Conservation (phyloP, 2,888 invertebrate species). For the Dynastes hyllus region DNA sequence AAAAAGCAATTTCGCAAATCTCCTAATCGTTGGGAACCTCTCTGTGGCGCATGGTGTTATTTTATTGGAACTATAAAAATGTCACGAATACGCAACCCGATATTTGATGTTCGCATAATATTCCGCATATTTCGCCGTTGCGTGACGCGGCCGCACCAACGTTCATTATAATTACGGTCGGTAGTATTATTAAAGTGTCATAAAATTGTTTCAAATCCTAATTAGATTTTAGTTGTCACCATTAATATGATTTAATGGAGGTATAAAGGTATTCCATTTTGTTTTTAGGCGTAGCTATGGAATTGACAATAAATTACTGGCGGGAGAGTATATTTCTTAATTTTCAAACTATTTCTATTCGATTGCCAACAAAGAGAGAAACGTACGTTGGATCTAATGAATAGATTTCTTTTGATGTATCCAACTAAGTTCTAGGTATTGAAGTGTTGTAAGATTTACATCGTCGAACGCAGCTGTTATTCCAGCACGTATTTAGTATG, state of each 20-base stretch:
- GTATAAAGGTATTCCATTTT: background rate
- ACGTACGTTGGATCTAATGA: too few relatives aligned
- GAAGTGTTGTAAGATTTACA: too few relatives aligned
- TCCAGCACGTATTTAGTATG: too few relatives aligned
- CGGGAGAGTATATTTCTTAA: background rate
- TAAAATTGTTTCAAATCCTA: constrained; percentile 42
- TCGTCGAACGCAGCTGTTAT: too few relatives aligned
- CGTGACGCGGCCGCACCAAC: constrained; percentile 20
- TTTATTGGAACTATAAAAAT: constrained; percentile 2
- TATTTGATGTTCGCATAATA: constrained; percentile 2
- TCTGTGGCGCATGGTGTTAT: background rate
- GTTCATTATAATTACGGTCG: constrained; percentile 27
- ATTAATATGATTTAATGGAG: constrained; percentile 34
- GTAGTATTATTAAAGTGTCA: constrained; percentile 35
- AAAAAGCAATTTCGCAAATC: too few relatives aligned
- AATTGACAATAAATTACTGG: background rate
- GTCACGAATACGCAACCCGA: background rate
- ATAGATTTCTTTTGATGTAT: too few relatives aligned
- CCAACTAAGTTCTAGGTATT: too few relatives aligned
- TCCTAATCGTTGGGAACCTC: too few relatives aligned
- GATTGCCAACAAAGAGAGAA: too few relatives aligned
- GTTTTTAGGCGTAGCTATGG: constrained; percentile 2
- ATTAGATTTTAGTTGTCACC: constrained; percentile 28
- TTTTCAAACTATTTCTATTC: background rate
- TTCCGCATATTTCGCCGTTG: constrained; percentile 4